Evolutionary conservation across 37 sponge, comb jelly and placozoan genomes (phyloP), one percentile per base, ranked within the genome.

Genomic region (Eunapius fragilis): DNA sequence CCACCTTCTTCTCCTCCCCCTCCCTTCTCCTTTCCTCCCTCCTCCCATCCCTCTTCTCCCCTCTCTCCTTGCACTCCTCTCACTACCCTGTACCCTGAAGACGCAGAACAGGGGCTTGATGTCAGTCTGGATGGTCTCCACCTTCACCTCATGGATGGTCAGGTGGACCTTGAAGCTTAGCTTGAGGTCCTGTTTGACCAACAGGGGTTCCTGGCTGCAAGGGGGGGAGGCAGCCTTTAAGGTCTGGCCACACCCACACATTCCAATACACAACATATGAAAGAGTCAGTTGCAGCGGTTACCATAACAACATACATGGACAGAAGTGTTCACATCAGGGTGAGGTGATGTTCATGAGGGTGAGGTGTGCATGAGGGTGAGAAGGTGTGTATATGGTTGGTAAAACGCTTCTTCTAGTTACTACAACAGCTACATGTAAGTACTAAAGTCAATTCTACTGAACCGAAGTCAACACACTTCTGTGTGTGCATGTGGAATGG

Each of bases 51-150:
- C 22, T 17, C 58, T 11, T 58, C 19, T 17, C 14, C 58, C 58
- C 58, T 19, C 22, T 17, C 22, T 19, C 14, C 17, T 58, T 19
- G 19, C 14, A n/a, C n/a, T n/a, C n/a, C n/a, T n/a, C n/a, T n/a
- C n/a, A n/a, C n/a, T n/a, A n/a, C n/a, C n/a, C 58, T 11, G 17
- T 36, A 89, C 89, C 83, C 77, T 79, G 48, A 89, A 89, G 13
- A 83, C 89, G 32, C 84, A 84, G 72, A 83, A 89, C 27, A 89
- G 33, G 13, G 77, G 35, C 35, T 79, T 83, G 14, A 68, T 68
- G 28, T 89, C 79, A 48, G 24, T 41, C 19, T 26, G 45, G 19
- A 36, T 31, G 72, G 38, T 35, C 3, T 71, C 4, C n/a, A 71
- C 79, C 22, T 22, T 70, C 37, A 78, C 28, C 72, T 83, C 84